Evolutionary conservation across 1,140 invertebrate genomes (phyloP), one percentile per base, ranked within the genome.

Genomic region (Drosophila biarmipes): DNA sequence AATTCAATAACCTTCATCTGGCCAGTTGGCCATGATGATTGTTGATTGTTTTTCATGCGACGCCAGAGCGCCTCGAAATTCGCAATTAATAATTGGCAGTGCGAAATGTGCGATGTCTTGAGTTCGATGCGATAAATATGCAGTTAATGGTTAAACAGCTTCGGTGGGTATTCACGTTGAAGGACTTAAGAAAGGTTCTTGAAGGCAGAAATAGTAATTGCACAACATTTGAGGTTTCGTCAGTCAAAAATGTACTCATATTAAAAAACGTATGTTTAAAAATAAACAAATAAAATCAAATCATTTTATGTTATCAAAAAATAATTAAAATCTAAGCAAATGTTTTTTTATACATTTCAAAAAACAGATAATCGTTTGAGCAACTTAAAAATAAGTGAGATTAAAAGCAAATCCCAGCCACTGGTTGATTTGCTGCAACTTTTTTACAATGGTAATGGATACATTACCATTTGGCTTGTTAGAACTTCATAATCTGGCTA

Each of bases 1-100:
- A 46, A 69, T 55, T 69, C 63, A 69, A 69, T 68, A 68, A 69
- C 31, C 40, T 34, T 31, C 66, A 69, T 68, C 63, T 69, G 49
- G 62, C 38, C 38, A 67, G 40, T 61, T 34, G 19, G 42, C n/a
- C 24, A 21, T 61, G 17, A 62, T 62, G 37, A 62, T 31, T 24
- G 66, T 55, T 68, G 66, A 69, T 69, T 69, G 66, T 69, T 56
- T 27, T 45, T 31, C 58, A 19, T 21, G 29, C 46, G 31, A 24
- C 6, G 29, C 14, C 59, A n/a, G 12, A 29, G 21, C 29, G 29
- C 2, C 40, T 34, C 15, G 61, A 19, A 37, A 45, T 46, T 43
- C 17, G 27, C 42, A 66, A 68, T 68, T 69, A 69, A 40, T 56
- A 55, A 56, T 46, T 66, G 24, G 40, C 34, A 46, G 6, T 35